Base-by-base conservation (phyloP, 2,113 vertebrate species). In the Callopanchax toddi region DNA sequence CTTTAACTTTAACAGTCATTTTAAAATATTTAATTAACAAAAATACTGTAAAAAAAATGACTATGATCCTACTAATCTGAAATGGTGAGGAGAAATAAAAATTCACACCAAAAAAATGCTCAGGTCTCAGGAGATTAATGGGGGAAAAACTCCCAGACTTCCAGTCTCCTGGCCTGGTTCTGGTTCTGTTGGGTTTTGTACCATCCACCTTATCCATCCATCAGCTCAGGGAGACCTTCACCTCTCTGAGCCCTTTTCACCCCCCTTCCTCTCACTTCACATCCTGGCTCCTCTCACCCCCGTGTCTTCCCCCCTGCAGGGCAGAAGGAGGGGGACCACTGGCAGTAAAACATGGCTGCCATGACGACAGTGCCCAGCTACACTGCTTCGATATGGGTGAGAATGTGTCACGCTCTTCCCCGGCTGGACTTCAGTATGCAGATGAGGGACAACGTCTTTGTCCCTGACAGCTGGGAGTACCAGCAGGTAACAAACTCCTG, bases 401-500 rank as follows among this genome's bases (percentile, higher is more conserved):
- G 86, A 49, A 15, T 93, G 82, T 93, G 92, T 78, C 92, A 93
- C 29, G 90, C 91, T 62, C 85, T 93, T 20, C 92, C 92, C 37
- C 91, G 92, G 68, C 75, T 93, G 82, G 92, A 93, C 87, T 82
- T 93, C 79, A 82, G 79, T 83, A 89, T 93, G 90, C 89, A 91
- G 85, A 92, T 89, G 85, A 88, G 88, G 79, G 91, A 91, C 87
- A 93, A 89, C 71, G 1, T 73, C 46, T 93, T 93, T 65, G 82
- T 83, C n/a, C 92, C 92, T 0, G 90, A 92, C 83, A 93, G 92
- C 86, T 93, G 92, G 92, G 92, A 93, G 72, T 93, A 93, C 78
- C 92, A 93, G 86, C 92, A 93, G 92, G 92, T 93, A 90, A 83
- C 17, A 0, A 54, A 54, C 74, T 74, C 65, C 71, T 67, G 68